Base-by-base conservation (phyloP, 92 coral and sea anemone species). In the Paragorgia papillata region DNA sequence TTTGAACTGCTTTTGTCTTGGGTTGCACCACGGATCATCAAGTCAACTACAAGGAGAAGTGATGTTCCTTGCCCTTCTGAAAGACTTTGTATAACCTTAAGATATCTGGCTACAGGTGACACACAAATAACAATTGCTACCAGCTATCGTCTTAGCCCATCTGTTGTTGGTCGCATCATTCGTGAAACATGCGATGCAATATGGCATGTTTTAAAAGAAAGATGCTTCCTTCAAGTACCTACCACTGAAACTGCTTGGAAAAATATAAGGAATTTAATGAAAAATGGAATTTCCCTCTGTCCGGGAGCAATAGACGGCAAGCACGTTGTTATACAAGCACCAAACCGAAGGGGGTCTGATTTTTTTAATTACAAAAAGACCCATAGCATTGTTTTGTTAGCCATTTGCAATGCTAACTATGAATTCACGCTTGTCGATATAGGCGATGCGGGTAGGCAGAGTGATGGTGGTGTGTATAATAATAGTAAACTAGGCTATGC, bases 401-500 rank as follows among this genome's bases (percentile, higher is more conserved):
- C 74, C 35, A 49, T 66, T 32, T 66, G 58, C 37, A 66, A 66
- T 66, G 74, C 74, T 40, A 44, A 66, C 46, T 66, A 66, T 26
- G 74, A 66, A n/a, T 40, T 66, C 40, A 40, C 18, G 14, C 30
- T 66, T 26, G 26, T 66, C 18, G 74, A 66, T 66, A 49, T 66
- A 1, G 74, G 74, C 57, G 58, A 51, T 17, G 58, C 20, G 58
- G 9, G 21, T 65, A 22, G 61, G 60, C 65, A 55, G 48, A 56
- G 51, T 54, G 79, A 54, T 57, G 79, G 79, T 49, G 76, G 84
- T 40, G 84, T 80, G 39, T 80, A 80, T 54, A 57, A 67, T 40
- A 69, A 80, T 56, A 80, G 84, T 69, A 68, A 80, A 37, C 74
- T 70, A 41, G 74, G 79, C 39, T 40, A 53, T 57, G 80, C 51